Conservation (phyloP, 2,797 vertebrate genomes). For the Glyptemys insculpta region DNA sequence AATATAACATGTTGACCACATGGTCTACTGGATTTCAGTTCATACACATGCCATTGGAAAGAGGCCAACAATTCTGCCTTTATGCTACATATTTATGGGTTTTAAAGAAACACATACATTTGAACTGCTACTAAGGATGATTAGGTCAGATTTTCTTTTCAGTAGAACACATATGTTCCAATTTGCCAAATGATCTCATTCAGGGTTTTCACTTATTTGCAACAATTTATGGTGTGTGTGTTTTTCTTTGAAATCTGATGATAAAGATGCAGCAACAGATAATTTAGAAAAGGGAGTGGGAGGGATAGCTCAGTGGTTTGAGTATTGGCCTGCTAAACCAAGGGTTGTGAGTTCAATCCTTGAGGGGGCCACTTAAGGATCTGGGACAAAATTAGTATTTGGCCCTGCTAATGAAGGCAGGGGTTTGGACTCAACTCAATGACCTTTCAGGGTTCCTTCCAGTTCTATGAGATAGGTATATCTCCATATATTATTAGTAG, state of each 20-base stretch:
- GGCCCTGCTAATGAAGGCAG: no score
- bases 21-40: background rate
- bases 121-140: background rate
- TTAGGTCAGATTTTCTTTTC: background rate
- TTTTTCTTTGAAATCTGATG: background rate
- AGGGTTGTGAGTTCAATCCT: no score
- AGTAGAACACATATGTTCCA: background rate
- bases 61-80: rapidly evolving
- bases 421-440: no score
- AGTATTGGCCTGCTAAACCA: no score
- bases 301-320: no score
- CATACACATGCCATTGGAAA: rapidly evolving
- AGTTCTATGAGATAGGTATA: no score
- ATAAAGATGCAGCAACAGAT: background rate
- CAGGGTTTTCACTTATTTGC: background rate
- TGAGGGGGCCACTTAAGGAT: no score
- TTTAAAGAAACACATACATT: background rate
- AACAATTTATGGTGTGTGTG: background rate
- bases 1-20: rapidly evolving
- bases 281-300: background rate
- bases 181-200: background rate
- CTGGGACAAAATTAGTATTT: no score
- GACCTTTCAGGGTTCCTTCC: no score
- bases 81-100: rapidly evolving
- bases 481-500: background rate